A percentile compares a stretch with the other conserved stretches of the same genome.
These are phyloP conservation scores for Pseudopodoces humilis DNA, from an alignment of 2,113 vertebrate species.

Conservation along the genomic window DNA sequence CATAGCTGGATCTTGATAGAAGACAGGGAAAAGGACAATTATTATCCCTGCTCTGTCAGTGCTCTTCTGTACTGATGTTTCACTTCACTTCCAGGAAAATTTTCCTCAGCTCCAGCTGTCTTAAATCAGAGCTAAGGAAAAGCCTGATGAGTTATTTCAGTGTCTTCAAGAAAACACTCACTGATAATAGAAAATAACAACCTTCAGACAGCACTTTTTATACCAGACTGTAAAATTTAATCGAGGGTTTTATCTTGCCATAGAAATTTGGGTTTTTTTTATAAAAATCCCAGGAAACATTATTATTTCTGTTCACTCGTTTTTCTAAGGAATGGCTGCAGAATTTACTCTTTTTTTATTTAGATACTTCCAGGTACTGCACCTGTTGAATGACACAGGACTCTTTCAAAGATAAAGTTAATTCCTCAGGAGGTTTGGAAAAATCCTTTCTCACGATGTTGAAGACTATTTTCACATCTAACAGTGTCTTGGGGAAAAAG, in stretches of 20 bases:
- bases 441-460: neutral
- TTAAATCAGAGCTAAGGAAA: neutral
- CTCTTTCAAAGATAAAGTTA: neutral
- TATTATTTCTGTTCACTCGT: neutral
- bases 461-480: neutral
- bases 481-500: neutral
- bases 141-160: neutral
- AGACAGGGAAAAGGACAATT: neutral
- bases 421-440: neutral
- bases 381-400: neutral
- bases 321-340: neutral
- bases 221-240: slow-evolving; percentile 23
- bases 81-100: neutral
- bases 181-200: slow-evolving; percentile 26
- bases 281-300: neutral
- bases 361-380: neutral
- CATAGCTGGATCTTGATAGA: neutral
- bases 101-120: neutral
- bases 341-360: neutral
- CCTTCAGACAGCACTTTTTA: neutral
- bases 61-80: neutral
- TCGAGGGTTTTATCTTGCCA: neutral
- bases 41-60: fast-evolving
- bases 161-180: neutral
- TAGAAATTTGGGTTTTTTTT: neutral